Base-by-base conservation (phyloP, 2,888 invertebrate species). In the Drosophila paranaensis region DNA sequence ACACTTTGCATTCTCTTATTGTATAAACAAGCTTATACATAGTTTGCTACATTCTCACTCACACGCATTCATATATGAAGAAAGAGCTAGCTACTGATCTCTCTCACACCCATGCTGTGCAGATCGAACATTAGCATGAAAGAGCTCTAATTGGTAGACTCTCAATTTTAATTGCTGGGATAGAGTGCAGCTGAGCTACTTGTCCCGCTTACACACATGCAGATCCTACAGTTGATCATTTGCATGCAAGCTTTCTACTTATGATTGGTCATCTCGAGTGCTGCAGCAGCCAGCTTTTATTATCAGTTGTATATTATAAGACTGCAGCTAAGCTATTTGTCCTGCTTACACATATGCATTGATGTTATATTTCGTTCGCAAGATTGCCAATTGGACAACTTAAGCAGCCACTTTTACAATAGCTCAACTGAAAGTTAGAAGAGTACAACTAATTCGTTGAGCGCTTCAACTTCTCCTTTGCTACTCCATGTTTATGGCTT, bases 401-500 rank as follows among this genome's bases (percentile, higher is more conserved):
- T 16, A n/a, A 11, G 20, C 43, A 6, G 16, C 11, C n/a, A 14
- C 27, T 9, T 45, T 27, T 45, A 25, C 13, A 25, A 53, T 25
- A 30, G 16, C 40, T 55, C 13, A 0, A 14, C 14, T 25, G 5
- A 3, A 43, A 33, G 33, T 11, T 2, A 35, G 11, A 30, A 79
- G 77, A 55, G 77, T 68, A 60, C 43, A 2, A 3, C 13, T 40
- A 20, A 27, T 74, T 70, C 75, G 79, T 56, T 42, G 1, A 20
- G 53, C 13, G 6, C 54, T n/a, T 0, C 4, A 2, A 25, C 35
- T 20, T 39, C 33, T 53, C n/a, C 6, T 14, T 8, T 33, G 45
- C 51, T 8, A 60, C 56, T 75, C 50, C 27, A 54, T 58, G 79
- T 79, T 79, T 75, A 72, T 68, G 55, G 68, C 53, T 51, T 72